Evolutionary conservation across 2,797 vertebrate species (phyloP).

Genomic region (Melanotaenia trifasciata): DNA sequence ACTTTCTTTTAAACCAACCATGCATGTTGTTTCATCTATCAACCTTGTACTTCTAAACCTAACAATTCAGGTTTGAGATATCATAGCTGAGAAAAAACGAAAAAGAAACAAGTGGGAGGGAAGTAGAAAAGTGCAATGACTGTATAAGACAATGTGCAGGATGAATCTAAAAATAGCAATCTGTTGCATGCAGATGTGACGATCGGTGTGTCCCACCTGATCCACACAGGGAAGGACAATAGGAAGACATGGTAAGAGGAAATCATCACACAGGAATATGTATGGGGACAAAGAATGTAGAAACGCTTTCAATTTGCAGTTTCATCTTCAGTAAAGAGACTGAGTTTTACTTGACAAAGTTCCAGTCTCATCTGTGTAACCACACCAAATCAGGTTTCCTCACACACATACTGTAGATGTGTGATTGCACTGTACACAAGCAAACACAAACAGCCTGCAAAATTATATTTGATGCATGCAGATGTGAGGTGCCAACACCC

Average conservation of each 20-base stretch:
- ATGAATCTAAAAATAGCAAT: not conserved
- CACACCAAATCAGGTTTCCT: not conserved
- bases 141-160: not conserved
- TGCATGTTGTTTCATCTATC: not conserved
- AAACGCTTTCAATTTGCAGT: not conserved
- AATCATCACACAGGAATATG: not conserved
- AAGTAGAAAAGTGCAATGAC: not conserved
- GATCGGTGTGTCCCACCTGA: not conserved
- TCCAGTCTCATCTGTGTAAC: not conserved
- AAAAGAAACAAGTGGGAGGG: not conserved
- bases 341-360: not conserved
- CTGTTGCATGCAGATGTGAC: not conserved
- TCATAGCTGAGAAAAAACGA: not conserved
- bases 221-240: not conserved
- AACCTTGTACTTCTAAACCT: too few relatives aligned
- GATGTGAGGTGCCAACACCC: not conserved
- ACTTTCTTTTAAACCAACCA: not conserved
- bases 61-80: not conserved
- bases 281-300: too few relatives aligned
- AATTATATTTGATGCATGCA: not conserved
- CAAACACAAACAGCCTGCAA: not conserved
- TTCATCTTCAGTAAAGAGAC: not conserved
- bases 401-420: not conserved
- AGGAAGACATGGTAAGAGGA: not conserved
- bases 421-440: not conserved